Conservation (phyloP, 2,797 vertebrate species). For the Enteromius paludinosus region DNA sequence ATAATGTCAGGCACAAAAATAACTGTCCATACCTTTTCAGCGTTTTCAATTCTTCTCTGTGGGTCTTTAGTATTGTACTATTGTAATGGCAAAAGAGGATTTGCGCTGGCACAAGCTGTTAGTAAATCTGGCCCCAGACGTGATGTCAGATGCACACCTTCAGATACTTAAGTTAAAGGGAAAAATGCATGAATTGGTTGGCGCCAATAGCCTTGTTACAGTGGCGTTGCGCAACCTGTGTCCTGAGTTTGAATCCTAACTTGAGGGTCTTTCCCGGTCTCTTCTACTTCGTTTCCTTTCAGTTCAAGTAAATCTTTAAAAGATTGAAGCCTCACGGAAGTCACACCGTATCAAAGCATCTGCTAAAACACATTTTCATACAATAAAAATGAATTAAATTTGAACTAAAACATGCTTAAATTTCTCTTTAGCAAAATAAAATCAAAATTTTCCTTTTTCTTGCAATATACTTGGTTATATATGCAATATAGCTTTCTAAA, state of each 20-base stretch:
- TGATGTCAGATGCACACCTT: background rate
- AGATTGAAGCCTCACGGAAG: background rate
- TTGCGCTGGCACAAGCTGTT: background rate
- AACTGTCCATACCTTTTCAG: background rate
- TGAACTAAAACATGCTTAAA: too few species aligned
- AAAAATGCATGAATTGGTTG: background rate
- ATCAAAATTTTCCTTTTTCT: background rate
- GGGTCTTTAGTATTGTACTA: background rate
- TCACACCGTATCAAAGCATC: background rate
- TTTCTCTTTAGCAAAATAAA: background rate
- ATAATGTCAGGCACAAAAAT: background rate
- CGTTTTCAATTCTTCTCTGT: background rate
- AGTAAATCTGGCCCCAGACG: background rate
- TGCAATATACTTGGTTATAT: background rate
- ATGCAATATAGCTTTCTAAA: background rate
- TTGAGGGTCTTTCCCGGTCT: background rate
- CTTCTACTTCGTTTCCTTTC: background rate
- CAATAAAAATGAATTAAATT: background rate
- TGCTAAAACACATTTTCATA: background rate
- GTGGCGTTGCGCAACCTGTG: background rate
- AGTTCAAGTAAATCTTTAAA: background rate
- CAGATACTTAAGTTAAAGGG: background rate
- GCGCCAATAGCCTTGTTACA: background rate
- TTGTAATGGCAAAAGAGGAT: background rate
- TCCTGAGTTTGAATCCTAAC: background rate